These are phyloP conservation scores for Epicauta chinensis DNA, from an alignment of 1,140 invertebrate species.

Conservation along the genomic window DNA sequence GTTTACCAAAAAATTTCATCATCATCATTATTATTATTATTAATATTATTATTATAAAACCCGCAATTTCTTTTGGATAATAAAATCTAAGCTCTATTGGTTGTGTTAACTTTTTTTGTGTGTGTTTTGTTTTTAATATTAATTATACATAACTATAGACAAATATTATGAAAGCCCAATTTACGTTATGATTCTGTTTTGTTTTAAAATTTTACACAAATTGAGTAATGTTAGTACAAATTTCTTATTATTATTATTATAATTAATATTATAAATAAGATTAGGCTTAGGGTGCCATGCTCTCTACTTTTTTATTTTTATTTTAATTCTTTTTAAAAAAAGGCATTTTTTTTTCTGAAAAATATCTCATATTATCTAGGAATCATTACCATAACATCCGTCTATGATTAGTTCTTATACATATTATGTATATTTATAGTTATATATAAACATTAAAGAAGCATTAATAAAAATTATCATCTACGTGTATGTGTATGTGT, in stretches of 20 bases:
- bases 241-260: slow-evolving; percentile 18
- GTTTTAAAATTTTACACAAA: slow-evolving; percentile 13
- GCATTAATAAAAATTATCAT: slow-evolving; percentile 25
- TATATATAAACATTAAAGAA: slow-evolving; percentile 32
- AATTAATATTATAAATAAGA: not conserved
- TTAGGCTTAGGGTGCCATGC: slow-evolving; percentile 3
- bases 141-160: slow-evolving; percentile 23
- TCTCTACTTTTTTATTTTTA: slow-evolving; percentile 22
- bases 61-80: slow-evolving; percentile 15
- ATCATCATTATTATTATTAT: slow-evolving; percentile 2
- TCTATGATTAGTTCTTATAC: slow-evolving; percentile 20
- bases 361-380: slow-evolving; percentile 34
- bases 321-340: slow-evolving; percentile 28
- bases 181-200: slow-evolving; percentile 19
- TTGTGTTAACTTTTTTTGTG: not conserved
- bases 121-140: not conserved
- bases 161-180: slow-evolving; percentile 33
- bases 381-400: slow-evolving; percentile 32
- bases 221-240: slow-evolving; percentile 21
- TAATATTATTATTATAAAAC: no score
- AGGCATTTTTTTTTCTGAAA: slow-evolving; percentile 37
- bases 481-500: not conserved
- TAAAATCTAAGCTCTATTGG: slow-evolving; percentile 17
- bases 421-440: no score
- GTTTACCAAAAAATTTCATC: slow-evolving; percentile 1